phyloP scores from a whole-genome alignment of 2,888 invertebrate genomes.

The Chaetoderma sp. region DNA sequence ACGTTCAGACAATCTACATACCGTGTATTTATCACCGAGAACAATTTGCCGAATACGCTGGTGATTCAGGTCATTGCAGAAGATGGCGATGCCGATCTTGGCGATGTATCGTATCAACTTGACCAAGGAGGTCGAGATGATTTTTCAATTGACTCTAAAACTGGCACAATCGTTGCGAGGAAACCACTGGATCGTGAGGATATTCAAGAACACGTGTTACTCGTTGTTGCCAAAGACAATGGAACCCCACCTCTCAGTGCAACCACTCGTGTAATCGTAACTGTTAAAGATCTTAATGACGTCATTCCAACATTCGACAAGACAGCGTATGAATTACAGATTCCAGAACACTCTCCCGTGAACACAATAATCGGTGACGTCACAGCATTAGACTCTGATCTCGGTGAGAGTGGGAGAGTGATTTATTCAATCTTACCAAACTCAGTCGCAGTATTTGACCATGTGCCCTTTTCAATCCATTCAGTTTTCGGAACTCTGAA shows the following conservation, averaged over 20 bases:
- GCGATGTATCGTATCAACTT: background rate
- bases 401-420: background rate
- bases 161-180: constrained; percentile 5
- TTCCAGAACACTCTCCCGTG: background rate
- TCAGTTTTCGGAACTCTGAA: background rate
- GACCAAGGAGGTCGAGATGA: background rate
- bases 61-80: background rate
- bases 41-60: background rate
- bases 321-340: background rate
- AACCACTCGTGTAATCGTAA: background rate
- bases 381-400: background rate
- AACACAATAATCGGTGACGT: background rate
- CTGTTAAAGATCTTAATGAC: constrained; percentile 2
- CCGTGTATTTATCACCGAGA: background rate
- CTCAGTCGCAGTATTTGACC: no score
- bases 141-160: background rate
- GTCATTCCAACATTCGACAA: background rate
- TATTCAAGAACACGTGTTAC: background rate
- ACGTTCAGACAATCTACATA: background rate
- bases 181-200: constrained; percentile 4
- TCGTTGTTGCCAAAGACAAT: constrained; percentile 6
- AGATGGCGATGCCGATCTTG: constrained; percentile 6
- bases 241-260: background rate
- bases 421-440: background rate
- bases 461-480: no score